These are phyloP conservation scores for Bubo scandiacus DNA, from an alignment of 2,113 vertebrate species.

Conservation along the genomic window DNA sequence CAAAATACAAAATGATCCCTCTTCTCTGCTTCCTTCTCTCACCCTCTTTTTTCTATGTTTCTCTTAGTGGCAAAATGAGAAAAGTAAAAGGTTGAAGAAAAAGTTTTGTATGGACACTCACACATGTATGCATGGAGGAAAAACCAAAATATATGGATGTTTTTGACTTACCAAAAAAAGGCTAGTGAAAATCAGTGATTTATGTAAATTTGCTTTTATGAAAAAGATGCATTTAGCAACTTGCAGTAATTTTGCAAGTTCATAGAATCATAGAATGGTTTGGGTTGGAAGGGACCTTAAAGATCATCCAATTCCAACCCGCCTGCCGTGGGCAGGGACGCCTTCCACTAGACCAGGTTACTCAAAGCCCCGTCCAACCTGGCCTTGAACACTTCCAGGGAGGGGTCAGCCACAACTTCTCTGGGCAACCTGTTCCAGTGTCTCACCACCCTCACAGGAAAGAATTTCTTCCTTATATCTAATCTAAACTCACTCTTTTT, in stretches of 20 bases:
- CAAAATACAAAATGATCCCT: background rate
- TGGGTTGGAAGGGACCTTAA: no score
- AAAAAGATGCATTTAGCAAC: background rate
- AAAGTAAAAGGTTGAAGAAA: background rate
- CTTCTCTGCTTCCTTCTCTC: background rate
- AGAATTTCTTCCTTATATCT: no score
- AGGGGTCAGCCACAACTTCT: no score
- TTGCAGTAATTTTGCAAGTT: background rate
- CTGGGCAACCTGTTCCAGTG: no score
- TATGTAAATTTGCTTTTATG: background rate
- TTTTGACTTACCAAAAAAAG: background rate
- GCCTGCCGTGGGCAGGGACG: no score
- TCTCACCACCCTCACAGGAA: no score
- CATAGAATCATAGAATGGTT: no score
- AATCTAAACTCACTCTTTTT: no score
- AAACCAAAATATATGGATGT: rapidly evolving
- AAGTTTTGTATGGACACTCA: background rate
- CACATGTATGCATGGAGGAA: background rate
- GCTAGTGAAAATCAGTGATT: background rate
- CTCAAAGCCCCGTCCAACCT: no score
- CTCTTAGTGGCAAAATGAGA: background rate
- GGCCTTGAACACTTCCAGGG: no score
- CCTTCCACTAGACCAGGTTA: no score
- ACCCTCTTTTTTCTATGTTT: background rate
- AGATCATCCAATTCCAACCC: no score